phyloP scores from a whole-genome alignment of 1,140 invertebrate species.

The Eciton burchellii region DNA sequence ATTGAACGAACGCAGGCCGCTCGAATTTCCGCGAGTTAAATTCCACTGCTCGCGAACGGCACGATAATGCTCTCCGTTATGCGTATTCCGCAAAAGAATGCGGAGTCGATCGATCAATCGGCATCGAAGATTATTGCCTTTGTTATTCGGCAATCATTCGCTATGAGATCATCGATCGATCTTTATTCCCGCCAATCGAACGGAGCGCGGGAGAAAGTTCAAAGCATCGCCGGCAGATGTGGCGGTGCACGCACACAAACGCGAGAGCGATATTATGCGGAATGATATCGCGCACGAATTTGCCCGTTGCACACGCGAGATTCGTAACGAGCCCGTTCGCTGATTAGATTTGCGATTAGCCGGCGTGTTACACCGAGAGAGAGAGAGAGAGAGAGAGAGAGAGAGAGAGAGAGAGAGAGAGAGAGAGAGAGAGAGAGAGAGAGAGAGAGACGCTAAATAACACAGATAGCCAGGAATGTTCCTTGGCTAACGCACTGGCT shows the following conservation, averaged over 20 bases:
- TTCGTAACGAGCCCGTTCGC: conserved; percentile 54
- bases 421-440: too few species aligned
- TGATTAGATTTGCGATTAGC: conserved; percentile 73
- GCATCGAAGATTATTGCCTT: background rate
- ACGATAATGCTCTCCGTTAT: too few species aligned
- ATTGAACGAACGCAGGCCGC: too few species aligned
- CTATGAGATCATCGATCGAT: background rate
- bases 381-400: background rate
- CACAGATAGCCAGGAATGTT: conserved; percentile 1
- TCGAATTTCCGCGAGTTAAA: background rate
- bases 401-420: too few species aligned
- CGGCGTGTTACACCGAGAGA: conserved; percentile 35
- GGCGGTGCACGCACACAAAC: background rate
- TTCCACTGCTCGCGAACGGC: too few species aligned
- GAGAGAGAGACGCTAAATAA: conserved; percentile 32
- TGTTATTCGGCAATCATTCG: conserved; percentile 8
- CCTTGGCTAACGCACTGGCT: conserved; percentile 9
- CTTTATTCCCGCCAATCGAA: conserved; percentile 18
- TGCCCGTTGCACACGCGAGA: conserved; percentile 22
- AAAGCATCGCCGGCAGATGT: conserved; percentile 3
- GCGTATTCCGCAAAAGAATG: background rate
- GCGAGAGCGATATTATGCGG: conserved; percentile 29
- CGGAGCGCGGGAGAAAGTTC: conserved; percentile 3
- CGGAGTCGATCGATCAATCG: background rate
- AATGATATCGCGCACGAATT: conserved; percentile 64